Percentiles rank a stretch among this genome's conserved stretches.
Evolutionary conservation across 2,888 invertebrate species (phyloP).

Genomic region (Eupithecia subfuscata): DNA sequence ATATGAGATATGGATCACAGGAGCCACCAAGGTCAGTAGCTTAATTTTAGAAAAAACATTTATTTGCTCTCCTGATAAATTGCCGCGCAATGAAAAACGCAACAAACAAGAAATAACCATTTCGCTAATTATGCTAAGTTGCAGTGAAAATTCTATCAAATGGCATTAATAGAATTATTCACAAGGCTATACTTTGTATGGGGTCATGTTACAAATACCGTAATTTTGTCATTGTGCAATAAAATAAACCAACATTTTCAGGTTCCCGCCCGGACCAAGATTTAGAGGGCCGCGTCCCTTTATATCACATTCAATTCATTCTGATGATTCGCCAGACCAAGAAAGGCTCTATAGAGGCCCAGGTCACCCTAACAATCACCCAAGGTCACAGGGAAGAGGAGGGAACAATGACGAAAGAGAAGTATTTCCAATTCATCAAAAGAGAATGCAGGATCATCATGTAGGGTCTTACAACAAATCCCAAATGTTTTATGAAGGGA

Average conservation of each 20-base stretch:
- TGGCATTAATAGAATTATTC: not conserved
- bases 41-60: not conserved
- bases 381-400: conserved; percentile 55
- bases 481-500: conserved; percentile 22
- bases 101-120: not conserved
- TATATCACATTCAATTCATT: conserved; percentile 46
- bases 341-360: conserved; percentile 58
- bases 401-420: conserved; percentile 49
- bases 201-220: not conserved
- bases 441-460: conserved; percentile 40
- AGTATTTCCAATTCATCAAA: conserved; percentile 48
- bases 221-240: conserved; percentile 3
- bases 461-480: conserved; percentile 42
- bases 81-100: conserved; percentile 42
- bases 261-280: conserved; percentile 63
- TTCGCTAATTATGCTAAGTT: not conserved
- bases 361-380: conserved; percentile 49
- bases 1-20: conserved; percentile 56
- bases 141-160: not conserved
- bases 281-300: conserved; percentile 53
- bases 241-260: conserved; percentile 48
- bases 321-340: conserved; percentile 53
- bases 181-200: not conserved
- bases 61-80: conserved; percentile 51
- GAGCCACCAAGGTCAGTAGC: conserved; percentile 62